phyloP scores from a whole-genome alignment of 2,797 vertebrate genomes.

The Fratercula arctica region DNA sequence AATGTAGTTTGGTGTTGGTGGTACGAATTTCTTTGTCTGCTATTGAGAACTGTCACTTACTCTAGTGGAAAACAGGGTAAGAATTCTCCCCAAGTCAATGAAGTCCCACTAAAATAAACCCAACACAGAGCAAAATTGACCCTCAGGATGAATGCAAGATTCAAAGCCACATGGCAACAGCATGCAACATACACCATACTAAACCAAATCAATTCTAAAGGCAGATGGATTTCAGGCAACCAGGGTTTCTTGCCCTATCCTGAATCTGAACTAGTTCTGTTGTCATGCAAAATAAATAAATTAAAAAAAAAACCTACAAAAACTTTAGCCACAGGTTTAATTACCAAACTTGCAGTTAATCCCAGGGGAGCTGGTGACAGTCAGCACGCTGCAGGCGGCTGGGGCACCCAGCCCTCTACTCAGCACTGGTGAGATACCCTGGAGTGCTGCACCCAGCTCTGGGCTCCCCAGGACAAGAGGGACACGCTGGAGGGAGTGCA shows the following conservation, averaged over 20 bases:
- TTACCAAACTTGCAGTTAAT: not conserved
- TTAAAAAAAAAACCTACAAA: not conserved
- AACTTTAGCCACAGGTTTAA: not conserved
- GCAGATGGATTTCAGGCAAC: not conserved
- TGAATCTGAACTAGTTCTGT: not conserved
- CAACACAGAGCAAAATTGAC: not conserved
- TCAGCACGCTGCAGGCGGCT: not conserved
- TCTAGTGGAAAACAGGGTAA: not conserved
- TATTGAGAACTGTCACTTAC: not conserved
- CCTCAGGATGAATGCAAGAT: not conserved
- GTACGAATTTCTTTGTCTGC: not conserved
- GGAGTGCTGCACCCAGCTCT: not conserved
- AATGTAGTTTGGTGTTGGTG: not conserved
- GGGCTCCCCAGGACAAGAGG: not conserved
- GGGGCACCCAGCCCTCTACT: not conserved
- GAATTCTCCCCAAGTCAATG: not conserved
- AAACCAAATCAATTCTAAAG: not conserved
- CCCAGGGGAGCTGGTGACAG: not conserved
- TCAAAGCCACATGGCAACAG: not conserved
- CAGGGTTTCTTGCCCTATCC: not conserved
- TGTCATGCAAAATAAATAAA: not conserved
- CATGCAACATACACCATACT: not conserved
- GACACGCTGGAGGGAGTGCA: not conserved
- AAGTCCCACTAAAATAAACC: not conserved
- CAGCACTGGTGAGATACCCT: not conserved